Evolutionary conservation across 2,888 invertebrate genomes (phyloP), one percentile per base, ranked within the genome.

Genomic region (Dynastes tityus): DNA sequence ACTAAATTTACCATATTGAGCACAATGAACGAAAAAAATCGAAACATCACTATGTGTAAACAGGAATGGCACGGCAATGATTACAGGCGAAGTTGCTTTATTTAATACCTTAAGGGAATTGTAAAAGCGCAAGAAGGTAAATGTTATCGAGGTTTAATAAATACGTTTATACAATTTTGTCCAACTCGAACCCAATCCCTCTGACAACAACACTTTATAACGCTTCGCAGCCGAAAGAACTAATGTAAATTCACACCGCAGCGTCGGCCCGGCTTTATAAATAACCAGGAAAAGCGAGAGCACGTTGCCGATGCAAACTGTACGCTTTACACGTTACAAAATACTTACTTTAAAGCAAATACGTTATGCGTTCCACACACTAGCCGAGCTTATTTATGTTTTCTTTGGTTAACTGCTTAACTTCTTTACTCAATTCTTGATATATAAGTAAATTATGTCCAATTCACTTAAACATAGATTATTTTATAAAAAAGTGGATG

Each of bases 171-270:
- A 73, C 73, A 40, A 61, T 73, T 73, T 73, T 58, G 73, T 40
- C 32, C 58, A 73, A 16, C 37, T 32, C 55, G 29, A 40, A 73
- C 58, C 61, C 58, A 40, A 32, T 73, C 58, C 58, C 73, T 49
- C 40, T 73, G 73, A 73, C 73, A 73, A 73, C 58, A 40, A 40
- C 73, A 73, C 73, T 73, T 73, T 73, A 73, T 61, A 73, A 73
- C 58, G 37, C 58, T 37, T 40, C 55, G 51, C 40, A 40, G 58
- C 58, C 16, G 40, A 73, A 70, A 73, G 73, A 58, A 40, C 40
- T 73, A 73, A 61, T 73, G 73, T 73, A 73, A 73, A 73, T 73
- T 37, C 73, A 73, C 22, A 58, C 40, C 58, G 58, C 40, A 37
- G 37, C 45, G 8, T 45, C 45, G 58, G 9, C 49, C 11, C 55